Evolutionary conservation across 2,888 invertebrate genomes (phyloP).

Genomic region (Heliothis peltigera): DNA sequence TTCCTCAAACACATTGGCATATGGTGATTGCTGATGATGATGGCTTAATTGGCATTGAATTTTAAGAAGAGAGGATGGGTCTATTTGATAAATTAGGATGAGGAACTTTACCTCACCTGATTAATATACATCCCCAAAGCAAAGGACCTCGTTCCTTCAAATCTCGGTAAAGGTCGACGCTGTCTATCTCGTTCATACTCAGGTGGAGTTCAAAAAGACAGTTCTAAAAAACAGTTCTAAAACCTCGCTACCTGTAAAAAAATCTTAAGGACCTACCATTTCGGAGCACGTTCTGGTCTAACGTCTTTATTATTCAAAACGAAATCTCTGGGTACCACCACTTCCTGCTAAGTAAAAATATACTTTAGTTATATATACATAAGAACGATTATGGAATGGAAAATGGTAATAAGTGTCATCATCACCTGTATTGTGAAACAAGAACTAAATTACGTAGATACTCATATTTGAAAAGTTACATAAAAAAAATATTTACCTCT

Average conservation of each 20-base stretch:
- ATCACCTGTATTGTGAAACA: not conserved
- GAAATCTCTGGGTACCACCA: not conserved
- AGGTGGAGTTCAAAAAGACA: not conserved
- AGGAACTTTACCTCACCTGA: too few species aligned
- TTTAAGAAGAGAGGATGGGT: too few species aligned
- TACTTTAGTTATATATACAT: not conserved
- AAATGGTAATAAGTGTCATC: not conserved
- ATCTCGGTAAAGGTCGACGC: too few species aligned
- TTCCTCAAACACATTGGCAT: too few species aligned
- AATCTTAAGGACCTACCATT: not conserved
- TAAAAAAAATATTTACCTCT: too few species aligned
- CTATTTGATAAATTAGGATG: too few species aligned
- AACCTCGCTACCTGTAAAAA: not conserved
- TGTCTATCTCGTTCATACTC: not conserved
- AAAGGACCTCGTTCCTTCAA: too few species aligned
- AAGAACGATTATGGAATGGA: not conserved
- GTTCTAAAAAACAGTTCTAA: not conserved
- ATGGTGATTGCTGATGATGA: too few species aligned
- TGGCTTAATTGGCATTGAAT: too few species aligned
- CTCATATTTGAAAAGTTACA: too few species aligned
- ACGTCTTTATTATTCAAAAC: slow-evolving; percentile 2
- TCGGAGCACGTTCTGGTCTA: not conserved
- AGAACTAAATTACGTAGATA: not conserved
- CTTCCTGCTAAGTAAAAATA: not conserved
- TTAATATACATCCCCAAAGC: too few species aligned